phyloP scores from a whole-genome alignment of 2,888 invertebrate species.

The Alsophila aescularia region DNA sequence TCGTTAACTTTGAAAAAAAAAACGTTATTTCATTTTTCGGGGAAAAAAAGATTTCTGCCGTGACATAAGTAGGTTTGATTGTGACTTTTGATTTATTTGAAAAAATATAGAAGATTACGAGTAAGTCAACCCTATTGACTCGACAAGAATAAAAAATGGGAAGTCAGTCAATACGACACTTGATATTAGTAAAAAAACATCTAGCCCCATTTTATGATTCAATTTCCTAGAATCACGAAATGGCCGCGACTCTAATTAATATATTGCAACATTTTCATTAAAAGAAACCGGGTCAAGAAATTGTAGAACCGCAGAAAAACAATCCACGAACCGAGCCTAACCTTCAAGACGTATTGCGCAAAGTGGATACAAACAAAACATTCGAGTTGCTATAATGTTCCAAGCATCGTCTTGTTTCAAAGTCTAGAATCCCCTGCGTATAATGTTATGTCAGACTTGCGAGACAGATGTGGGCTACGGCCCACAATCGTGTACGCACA shows the following conservation, averaged over 20 bases:
- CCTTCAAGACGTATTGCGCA: constrained; percentile 56
- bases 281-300: constrained; percentile 78
- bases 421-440: constrained; percentile 47
- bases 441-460: constrained; percentile 51
- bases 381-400: constrained; percentile 23
- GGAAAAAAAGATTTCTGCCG: too few relatives aligned
- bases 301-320: constrained; percentile 68
- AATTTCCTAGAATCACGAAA: constrained; percentile 50
- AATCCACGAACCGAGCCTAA: constrained; percentile 43
- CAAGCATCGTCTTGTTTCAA: constrained; percentile 38
- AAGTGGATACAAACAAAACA: constrained; percentile 44
- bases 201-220: constrained; percentile 9
- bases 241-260: constrained; percentile 62
- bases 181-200: constrained; percentile 12
- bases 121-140: not conserved
- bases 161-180: constrained; percentile 15
- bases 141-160: constrained; percentile 1
- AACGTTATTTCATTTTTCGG: too few relatives aligned
- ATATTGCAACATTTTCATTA: constrained; percentile 70
- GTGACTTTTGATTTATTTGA: not conserved
- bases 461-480: constrained; percentile 68
- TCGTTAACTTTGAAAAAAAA: too few relatives aligned
- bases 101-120: not conserved
- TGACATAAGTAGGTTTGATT: too few relatives aligned
- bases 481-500: constrained; percentile 45